These are phyloP conservation scores for Cantharis nigra DNA, from an alignment of 2,888 invertebrate species.

Conservation along the genomic window DNA sequence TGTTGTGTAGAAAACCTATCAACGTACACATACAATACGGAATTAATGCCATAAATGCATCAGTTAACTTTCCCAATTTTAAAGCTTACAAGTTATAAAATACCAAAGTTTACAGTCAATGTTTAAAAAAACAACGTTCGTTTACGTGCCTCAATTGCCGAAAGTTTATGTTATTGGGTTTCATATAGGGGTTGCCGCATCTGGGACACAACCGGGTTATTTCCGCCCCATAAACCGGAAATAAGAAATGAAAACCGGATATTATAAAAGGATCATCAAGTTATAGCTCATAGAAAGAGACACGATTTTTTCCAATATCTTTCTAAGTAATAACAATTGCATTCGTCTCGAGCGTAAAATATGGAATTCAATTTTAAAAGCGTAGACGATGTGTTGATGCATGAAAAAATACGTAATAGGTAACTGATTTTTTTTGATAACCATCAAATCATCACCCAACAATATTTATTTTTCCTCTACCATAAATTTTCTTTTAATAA, in stretches of 20 bases:
- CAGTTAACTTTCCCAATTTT: not conserved
- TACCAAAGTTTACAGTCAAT: not conserved
- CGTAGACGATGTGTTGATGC: constrained; percentile 13
- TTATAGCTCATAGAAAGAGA: constrained; percentile 24
- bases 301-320: constrained; percentile 27
- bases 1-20: not conserved
- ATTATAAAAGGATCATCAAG: constrained; percentile 28
- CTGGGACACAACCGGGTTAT: constrained; percentile 22
- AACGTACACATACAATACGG: not conserved
- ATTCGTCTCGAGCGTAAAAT: constrained; percentile 30
- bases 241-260: constrained; percentile 26
- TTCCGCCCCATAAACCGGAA: constrained; percentile 26
- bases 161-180: constrained; percentile 23
- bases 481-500: not conserved
- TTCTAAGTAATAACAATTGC: constrained; percentile 27
- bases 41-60: not conserved
- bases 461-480: not conserved
- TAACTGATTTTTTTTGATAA: not conserved
- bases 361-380: constrained; percentile 29
- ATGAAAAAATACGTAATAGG: constrained; percentile 13
- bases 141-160: constrained; percentile 11
- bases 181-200: constrained; percentile 17
- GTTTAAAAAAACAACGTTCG: constrained; percentile 14
- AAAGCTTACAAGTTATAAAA: not conserved
- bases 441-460: not conserved